Conservation (phyloP, 2,797 vertebrate genomes). For the Pantherophis vulpinus region DNA sequence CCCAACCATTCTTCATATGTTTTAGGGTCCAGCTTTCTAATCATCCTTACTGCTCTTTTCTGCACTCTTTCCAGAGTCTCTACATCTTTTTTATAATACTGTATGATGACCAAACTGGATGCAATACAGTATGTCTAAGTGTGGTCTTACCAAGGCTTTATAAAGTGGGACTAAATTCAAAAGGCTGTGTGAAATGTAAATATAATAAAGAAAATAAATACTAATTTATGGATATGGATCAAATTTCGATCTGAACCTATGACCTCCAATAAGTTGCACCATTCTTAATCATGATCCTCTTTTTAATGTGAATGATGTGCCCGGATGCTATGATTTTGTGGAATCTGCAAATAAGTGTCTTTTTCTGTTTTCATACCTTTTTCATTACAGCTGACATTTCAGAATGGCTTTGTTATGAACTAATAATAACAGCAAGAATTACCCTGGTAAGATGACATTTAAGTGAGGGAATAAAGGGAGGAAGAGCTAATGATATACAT, state of each 20-base stretch:
- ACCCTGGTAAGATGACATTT: neutral
- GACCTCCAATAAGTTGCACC: neutral
- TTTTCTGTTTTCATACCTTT: neutral
- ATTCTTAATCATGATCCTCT: neutral
- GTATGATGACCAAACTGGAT: too few species aligned
- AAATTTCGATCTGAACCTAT: neutral
- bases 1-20: too few species aligned
- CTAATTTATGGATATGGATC: neutral
- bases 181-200: neutral
- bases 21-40: too few species aligned
- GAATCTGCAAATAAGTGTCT: neutral
- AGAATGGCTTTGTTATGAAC: neutral
- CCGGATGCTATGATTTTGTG: neutral
- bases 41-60: too few species aligned
- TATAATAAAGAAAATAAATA: neutral
- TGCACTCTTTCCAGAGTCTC: too few species aligned
- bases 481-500: neutral
- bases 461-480: neutral
- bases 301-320: neutral
- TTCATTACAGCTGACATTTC: slow-evolving; percentile 9
- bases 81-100: too few species aligned
- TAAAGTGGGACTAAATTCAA: neutral
- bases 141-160: too few species aligned
- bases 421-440: neutral
- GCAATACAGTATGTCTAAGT: too few species aligned